Evolutionary conservation across 2,888 invertebrate genomes (phyloP).

Genomic region (Oasisia sp.): DNA sequence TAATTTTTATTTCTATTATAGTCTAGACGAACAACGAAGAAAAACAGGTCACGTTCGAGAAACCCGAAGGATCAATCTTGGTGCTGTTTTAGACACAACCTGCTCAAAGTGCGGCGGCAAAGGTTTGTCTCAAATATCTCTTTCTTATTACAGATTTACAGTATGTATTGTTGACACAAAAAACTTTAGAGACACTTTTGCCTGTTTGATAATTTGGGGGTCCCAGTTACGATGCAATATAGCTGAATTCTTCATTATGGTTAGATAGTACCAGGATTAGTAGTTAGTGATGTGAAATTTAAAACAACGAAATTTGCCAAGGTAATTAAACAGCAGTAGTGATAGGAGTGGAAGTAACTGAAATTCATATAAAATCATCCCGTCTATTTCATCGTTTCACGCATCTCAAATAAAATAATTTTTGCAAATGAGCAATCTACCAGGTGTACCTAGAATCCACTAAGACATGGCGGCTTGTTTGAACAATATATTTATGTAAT

Average conservation of each 20-base stretch:
- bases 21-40: conserved; percentile 57
- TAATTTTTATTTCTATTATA: conserved; percentile 37
- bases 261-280: neutral
- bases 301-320: too few relatives aligned
- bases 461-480: too few relatives aligned
- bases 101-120: conserved; percentile 62
- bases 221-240: neutral
- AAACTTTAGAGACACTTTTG: neutral
- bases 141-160: neutral
- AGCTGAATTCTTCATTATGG: neutral
- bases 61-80: conserved; percentile 56
- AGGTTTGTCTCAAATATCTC: conserved; percentile 36
- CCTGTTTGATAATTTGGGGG: neutral
- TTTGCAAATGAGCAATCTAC: too few relatives aligned
- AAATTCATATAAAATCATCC: too few relatives aligned
- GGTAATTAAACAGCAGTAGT: too few relatives aligned
- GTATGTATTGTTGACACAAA: neutral
- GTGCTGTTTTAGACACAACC: conserved; percentile 60
- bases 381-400: too few relatives aligned
- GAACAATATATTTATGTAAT: too few relatives aligned
- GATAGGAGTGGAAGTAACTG: too few relatives aligned
- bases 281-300: too few relatives aligned
- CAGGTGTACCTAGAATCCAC: too few relatives aligned
- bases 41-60: conserved; percentile 44
- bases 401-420: too few relatives aligned